Percentiles rank a stretch among this genome's conserved stretches.
phyloP scores from a whole-genome alignment of 2,113 vertebrate genomes.

The Eptesicus fuscus region DNA sequence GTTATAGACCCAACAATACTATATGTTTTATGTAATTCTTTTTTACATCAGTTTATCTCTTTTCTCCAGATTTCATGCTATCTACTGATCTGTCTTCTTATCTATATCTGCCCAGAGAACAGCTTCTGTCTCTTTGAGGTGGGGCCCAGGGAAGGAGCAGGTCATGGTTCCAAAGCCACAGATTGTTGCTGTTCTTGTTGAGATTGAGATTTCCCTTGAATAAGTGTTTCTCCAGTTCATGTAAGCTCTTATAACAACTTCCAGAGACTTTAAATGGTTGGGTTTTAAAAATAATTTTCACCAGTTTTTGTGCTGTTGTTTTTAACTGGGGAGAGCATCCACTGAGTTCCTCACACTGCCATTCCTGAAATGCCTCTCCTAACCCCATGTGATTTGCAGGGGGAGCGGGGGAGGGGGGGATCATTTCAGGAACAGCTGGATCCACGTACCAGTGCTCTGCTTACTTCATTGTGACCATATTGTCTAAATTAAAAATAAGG shows the following conservation, averaged over 20 bases:
- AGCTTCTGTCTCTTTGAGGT: not conserved
- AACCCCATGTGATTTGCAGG: not conserved
- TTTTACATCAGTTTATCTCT: conserved; percentile 11
- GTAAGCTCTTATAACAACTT: not conserved
- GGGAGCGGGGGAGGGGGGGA: not conserved
- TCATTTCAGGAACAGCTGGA: conserved; percentile 9
- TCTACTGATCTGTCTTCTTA: not conserved
- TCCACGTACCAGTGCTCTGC: not conserved
- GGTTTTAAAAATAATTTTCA: not conserved
- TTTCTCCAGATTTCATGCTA: conserved; percentile 8
- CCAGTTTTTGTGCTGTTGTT: not conserved
- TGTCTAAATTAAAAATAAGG: conserved; percentile 32
- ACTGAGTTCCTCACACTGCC: not conserved
- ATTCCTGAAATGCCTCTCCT: not conserved
- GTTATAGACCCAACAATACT: not conserved
- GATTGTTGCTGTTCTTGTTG: not conserved
- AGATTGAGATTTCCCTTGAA: conserved; percentile 29
- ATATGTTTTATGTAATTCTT: not conserved
- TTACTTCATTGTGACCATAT: conserved; percentile 8
- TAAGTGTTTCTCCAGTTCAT: not conserved
- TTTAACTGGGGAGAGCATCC: not conserved
- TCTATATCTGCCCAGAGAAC: not conserved
- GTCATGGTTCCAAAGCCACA: not conserved
- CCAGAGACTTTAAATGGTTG: not conserved
- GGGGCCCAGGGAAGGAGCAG: accelerated